A percentile compares a stretch with the other conserved stretches of the same genome.
These are phyloP conservation scores for Acanthaster planci DNA, from an alignment of 35 echinoderm and acorn worm genomes.

Conservation along the genomic window DNA sequence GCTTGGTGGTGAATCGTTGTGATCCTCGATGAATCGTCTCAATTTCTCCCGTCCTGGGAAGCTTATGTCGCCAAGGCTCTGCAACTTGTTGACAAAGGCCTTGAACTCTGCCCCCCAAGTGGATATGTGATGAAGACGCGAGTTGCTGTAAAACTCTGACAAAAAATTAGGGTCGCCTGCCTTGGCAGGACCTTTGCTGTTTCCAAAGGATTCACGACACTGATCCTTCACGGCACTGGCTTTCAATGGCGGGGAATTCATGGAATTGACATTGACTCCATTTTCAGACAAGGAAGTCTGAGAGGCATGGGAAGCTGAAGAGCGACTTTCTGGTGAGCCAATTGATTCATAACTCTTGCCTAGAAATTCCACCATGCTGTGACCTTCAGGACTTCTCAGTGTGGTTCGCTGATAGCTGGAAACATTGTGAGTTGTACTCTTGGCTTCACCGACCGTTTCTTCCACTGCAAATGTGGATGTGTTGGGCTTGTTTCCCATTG, in stretches of 20 bases:
- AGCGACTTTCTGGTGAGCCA: no score
- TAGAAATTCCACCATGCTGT: background rate
- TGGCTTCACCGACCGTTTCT: background rate
- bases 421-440: no score
- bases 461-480: background rate
- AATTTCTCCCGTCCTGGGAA: conserved; percentile 84
- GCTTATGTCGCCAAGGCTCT: conserved; percentile 56
- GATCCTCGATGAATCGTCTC: conserved; percentile 21
- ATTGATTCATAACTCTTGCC: no score
- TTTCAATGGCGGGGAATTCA: background rate
- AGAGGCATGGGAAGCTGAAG: no score
- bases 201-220: background rate
- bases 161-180: conserved; percentile 82
- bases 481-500: background rate
- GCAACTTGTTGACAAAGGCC: conserved; percentile 82
- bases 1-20: background rate
- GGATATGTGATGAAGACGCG: conserved; percentile 86
- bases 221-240: background rate
- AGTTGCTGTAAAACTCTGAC: conserved; percentile 94
- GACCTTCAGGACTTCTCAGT: background rate
- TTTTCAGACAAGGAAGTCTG: no score
- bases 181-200: conserved; percentile 42
- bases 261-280: background rate
- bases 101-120: conserved; percentile 99
- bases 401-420: background rate